Percentiles rank a stretch among this genome's conserved stretches.
Conservation (phyloP, 2,888 invertebrate genomes). For the Diabrotica balteata region DNA sequence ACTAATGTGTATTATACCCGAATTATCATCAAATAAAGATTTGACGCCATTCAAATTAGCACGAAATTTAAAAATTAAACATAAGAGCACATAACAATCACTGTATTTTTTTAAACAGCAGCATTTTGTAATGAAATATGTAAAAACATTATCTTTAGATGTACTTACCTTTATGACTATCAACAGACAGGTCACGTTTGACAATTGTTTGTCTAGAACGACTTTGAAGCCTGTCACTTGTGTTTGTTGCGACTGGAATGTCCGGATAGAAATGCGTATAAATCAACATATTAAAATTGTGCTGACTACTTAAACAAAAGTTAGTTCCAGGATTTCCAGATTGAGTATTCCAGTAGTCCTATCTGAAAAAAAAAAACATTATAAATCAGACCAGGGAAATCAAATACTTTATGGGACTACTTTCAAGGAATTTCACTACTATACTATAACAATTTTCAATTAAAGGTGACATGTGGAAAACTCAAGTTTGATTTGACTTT, state of each 20-base stretch:
- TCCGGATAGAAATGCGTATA: conserved; percentile 78
- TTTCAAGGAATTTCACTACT: too few relatives aligned
- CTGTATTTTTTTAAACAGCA: too few relatives aligned
- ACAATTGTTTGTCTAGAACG: conserved; percentile 46
- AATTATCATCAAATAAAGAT: too few relatives aligned
- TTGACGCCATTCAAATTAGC: too few relatives aligned
- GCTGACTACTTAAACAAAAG: conserved; percentile 67
- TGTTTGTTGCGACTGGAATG: conserved; percentile 46
- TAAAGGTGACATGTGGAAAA: too few relatives aligned
- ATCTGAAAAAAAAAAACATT: conserved; percentile 61
- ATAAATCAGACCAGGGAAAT: background rate
- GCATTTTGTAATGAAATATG: too few relatives aligned
- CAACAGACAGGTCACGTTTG: conserved; percentile 48
- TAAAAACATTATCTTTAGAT: too few relatives aligned
- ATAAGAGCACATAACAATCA: too few relatives aligned
- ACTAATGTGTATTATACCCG: too few relatives aligned
- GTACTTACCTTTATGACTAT: conserved; percentile 39
- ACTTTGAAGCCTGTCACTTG: conserved; percentile 35
- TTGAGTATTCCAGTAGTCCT: conserved; percentile 78
- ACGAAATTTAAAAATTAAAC: too few relatives aligned
- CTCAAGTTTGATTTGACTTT: too few relatives aligned
- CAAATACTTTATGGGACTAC: background rate
- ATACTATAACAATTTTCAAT: too few relatives aligned
- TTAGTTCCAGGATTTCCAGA: conserved; percentile 67
- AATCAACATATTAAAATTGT: conserved; percentile 80